Evolutionary conservation across 1,140 invertebrate species (phyloP), one percentile per base, ranked within the genome.

Genomic region (Oreohelix idahoensis): DNA sequence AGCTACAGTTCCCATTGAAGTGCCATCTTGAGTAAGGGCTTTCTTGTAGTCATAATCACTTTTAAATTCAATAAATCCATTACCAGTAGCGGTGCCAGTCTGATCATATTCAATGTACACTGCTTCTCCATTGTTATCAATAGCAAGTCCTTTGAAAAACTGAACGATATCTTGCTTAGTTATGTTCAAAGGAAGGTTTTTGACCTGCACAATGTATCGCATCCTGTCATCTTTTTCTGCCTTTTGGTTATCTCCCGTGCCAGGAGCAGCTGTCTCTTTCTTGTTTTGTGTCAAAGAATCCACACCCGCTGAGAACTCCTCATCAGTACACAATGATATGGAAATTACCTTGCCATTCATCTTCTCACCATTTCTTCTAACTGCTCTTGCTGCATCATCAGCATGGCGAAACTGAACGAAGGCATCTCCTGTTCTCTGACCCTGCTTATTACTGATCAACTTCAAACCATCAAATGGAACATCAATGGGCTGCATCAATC

Each of bases 391-490:
- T 79, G 96, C 96, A 63, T 95, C 95, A 15, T 87, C 32, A 94
- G 94, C 0, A 93, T 89, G 83, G 10, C 93, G 94, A 89, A 98
- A 98, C 86, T 95, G 94, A 0, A 98, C 94, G 88, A 95, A 97
- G 17, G 95, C 96, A 36, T 95, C 95, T 0, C 97, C 97, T 0
- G 95, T 96, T 17, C 96, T 94, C 39, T 95, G 94, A 0, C 97
- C 97, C 85, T 95, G 94, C 23, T 95, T 94, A 86, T 97, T 96
- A 88, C 95, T 96, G 15, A 97, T 95, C 86, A 98, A 94, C 92
- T 97, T 97, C 45, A 98, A 94, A 5, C 96, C 96, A 88, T 96
- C 95, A 84, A 95, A 95, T 17, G 95, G 95, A 58, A 98, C 96
- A 87, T 95, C 95, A 76, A 96, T 94, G 15, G 95, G 95, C 10